Evolutionary conservation across 2,888 invertebrate genomes (phyloP), one percentile per base, ranked within the genome.

Genomic region (Orthosia cruda): DNA sequence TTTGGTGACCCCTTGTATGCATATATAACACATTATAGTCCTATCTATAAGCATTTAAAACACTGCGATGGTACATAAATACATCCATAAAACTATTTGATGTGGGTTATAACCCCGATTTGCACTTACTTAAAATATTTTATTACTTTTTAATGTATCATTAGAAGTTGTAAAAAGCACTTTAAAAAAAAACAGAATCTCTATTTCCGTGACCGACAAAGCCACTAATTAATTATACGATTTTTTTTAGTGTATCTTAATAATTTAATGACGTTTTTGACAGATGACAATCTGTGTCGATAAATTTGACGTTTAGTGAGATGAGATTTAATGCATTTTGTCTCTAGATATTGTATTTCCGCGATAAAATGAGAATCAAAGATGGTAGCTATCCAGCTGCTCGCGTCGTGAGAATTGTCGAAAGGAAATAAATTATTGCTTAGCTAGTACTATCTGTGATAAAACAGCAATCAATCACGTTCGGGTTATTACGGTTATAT

Each of bases 91-190:
- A 85, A 77, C 45, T 49, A 13, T 52, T 67, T 70, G 32, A 80
- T 69, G 68, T 55, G 16, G 61, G 59, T 40, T 67, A 62, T 68
- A 80, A 76, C 77, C 74, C 67, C 62, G 79, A 82, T 87, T 84
- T 77, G 84, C 85, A 84, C 76, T 78, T 69, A 82, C 70, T 83
- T 76, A 77, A 67, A 52, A 69, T 71, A 68, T 83, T 86, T 87
- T 81, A 87, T 77, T 57, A 74, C 82, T 64, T 77, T 82, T 87
- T 82, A 85, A 82, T 77, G 76, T 65, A 62, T 45, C 76, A 77
- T 81, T 80, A 87, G 58, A 54, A 69, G 76, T 78, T 64, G 61
- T 76, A 71, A 87, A 80, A 81, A 54, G 45, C 81, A 77, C 75
- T 70, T 74, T 76, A 49, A 40, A 80, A 74, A 74, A 55, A 77